Conservation (phyloP, 2,888 invertebrate species). For the Poecilus cupreus region DNA sequence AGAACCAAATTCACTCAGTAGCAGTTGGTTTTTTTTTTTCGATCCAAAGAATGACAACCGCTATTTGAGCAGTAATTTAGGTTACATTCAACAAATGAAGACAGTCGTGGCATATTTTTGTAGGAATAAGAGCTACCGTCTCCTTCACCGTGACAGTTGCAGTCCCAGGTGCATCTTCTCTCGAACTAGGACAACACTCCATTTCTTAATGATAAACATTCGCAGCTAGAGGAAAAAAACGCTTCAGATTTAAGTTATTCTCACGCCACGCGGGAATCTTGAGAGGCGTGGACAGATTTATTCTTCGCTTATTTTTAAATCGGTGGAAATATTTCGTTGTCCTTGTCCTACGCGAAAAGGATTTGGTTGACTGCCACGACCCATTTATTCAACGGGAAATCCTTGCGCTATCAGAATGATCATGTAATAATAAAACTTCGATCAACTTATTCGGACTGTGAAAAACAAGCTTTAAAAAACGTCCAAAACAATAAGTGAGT, state of each 20-base stretch:
- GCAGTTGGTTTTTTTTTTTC: no score
- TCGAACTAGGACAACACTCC: constrained; percentile 28
- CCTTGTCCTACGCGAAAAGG: constrained; percentile 40
- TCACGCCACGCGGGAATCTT: background rate
- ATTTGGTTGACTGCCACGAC: constrained; percentile 34
- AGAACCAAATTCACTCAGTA: no score
- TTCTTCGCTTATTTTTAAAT: constrained; percentile 48
- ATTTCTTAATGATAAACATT: constrained; percentile 25
- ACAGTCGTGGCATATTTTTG: background rate
- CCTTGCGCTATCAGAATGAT: background rate
- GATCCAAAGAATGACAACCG: no score
- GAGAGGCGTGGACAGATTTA: constrained; percentile 32
- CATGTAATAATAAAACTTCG: background rate
- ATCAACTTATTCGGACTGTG: background rate
- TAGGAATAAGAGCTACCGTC: background rate
- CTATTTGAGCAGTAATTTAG: no score
- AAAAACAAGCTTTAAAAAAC: constrained; percentile 3
- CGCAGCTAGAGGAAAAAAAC: background rate
- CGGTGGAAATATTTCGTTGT: background rate
- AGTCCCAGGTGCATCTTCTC: constrained; percentile 1
- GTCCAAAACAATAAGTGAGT: constrained; percentile 39
- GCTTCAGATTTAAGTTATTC: background rate
- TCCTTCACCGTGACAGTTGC: constrained; percentile 20
- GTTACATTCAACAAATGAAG: background rate
- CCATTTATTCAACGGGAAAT: constrained; percentile 14